These are phyloP conservation scores for Leptobrachium ailaonicum DNA, from an alignment of 2,113 vertebrate genomes.

Conservation along the genomic window DNA sequence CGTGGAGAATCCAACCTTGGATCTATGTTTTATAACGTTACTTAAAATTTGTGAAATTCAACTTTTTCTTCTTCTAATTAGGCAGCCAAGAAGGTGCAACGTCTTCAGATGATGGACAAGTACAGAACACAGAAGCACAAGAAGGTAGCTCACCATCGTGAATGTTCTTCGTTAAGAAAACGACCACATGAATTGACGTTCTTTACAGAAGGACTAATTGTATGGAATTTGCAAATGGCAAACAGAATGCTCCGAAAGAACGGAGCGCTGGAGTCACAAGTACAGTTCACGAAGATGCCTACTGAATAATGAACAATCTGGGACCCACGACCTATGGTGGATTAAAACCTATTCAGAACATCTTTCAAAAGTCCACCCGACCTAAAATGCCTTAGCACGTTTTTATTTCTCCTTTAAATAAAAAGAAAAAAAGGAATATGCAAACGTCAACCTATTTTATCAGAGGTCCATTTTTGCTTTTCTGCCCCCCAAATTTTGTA, in stretches of 20 bases:
- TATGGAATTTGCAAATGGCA: neutral
- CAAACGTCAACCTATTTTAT: slow-evolving; percentile 25
- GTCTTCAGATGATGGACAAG: slow-evolving; percentile 71
- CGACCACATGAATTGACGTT: slow-evolving; percentile 23
- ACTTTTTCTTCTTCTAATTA: slow-evolving; percentile 45
- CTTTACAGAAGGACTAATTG: neutral
- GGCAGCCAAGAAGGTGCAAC: slow-evolving; percentile 69
- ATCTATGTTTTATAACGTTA: too few relatives aligned
- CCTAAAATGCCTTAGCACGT: slow-evolving; percentile 59
- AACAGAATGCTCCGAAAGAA: neutral
- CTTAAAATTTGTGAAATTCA: too few relatives aligned
- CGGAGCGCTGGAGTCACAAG: neutral
- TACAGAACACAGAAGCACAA: slow-evolving; percentile 74
- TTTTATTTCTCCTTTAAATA: slow-evolving; percentile 53
- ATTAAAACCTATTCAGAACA: neutral
- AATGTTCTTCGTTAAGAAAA: slow-evolving; percentile 45
- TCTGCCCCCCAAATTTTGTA: slow-evolving; percentile 53
- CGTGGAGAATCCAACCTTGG: too few relatives aligned
- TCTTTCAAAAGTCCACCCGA: slow-evolving; percentile 55
- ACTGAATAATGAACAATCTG: slow-evolving; percentile 47
- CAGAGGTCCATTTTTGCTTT: slow-evolving; percentile 57
- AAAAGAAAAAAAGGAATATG: slow-evolving; percentile 56
- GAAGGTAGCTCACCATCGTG: slow-evolving; percentile 75
- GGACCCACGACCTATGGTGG: slow-evolving; percentile 35
- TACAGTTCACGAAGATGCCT: slow-evolving; percentile 35